Base-by-base conservation (phyloP, 2,888 invertebrate genomes). In the Ichneumoninae sp. region DNA sequence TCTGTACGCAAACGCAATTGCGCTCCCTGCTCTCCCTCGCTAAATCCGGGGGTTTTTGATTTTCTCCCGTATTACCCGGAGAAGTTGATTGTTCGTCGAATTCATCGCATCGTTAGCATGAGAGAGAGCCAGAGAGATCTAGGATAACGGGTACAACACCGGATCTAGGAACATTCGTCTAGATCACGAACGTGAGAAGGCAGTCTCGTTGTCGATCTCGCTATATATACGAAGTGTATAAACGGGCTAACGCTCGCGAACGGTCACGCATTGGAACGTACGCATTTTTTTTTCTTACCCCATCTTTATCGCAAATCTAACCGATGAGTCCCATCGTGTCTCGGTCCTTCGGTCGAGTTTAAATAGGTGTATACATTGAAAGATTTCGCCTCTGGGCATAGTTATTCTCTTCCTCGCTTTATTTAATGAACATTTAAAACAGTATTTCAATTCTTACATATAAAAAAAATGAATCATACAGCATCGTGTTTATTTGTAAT, bases 1-100 rank as follows among this genome's bases (percentile, higher is more conserved):
- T 84, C 68, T 22, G 79, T 84, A 84, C 92, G 92, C 92, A 92
- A 93, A 47, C 92, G 93, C 93, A 92, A 91, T 91, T 90, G 82
- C 76, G 16, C 47, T 50, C 54, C 57, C 65, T 52, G 91, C 87
- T 89, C 91, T 89, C 75, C 13, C 65, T 75, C 62, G 26, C 90
- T 90, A 47, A 47, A 90, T 91, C 92, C 90, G 90, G 89, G 89
- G 86, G n/a, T 80, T 66, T 72, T 62, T 78, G 22, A 68, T n/a
- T 66, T 26, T 71, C n/a, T 54, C 68, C 57, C 60, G 70, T 47
- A 80, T 68, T 82, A 76, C 90, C 90, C 90, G 90, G 87, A 89
- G 89, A 87, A 90, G 75, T 75, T 50, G 90, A 90, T 91, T 90
- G 89, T 69, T 74, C 86, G 85, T 83, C 81, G 80, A 82, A 80